Conservation (phyloP, 1,140 invertebrate genomes). For the Camponotus pennsylvanicus region DNA sequence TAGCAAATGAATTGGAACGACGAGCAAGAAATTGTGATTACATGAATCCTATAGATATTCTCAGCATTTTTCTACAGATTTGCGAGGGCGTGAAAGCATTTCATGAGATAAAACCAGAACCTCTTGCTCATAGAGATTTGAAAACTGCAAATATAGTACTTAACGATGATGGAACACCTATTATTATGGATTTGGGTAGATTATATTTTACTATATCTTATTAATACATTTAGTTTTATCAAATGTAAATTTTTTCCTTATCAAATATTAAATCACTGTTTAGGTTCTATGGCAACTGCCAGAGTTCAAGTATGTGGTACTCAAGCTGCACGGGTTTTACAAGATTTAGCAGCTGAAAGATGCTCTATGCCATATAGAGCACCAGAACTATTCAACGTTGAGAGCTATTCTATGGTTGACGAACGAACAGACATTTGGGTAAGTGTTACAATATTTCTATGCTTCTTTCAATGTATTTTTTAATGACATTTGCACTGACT, state of each 20-base stretch:
- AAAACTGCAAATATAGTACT: slow-evolving; percentile 95
- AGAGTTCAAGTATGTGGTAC: slow-evolving; percentile 91
- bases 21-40: slow-evolving; percentile 88
- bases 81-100: slow-evolving; percentile 92
- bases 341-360: slow-evolving; percentile 94
- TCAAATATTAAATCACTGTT: slow-evolving; percentile 31
- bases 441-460: slow-evolving; percentile 61
- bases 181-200: slow-evolving; percentile 94
- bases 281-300: slow-evolving; percentile 92
- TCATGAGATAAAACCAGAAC: slow-evolving; percentile 91
- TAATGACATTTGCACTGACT: no score
- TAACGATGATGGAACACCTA: slow-evolving; percentile 90
- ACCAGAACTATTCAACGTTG: slow-evolving; percentile 95
- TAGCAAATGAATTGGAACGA: slow-evolving; percentile 90
- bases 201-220: slow-evolving; percentile 23
- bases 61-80: slow-evolving; percentile 91
- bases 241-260: background rate
- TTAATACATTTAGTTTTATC: slow-evolving; percentile 9
- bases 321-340: slow-evolving; percentile 91
- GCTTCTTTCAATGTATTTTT: background rate
- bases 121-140: slow-evolving; percentile 93
- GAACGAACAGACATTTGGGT: slow-evolving; percentile 96
- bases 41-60: slow-evolving; percentile 89
- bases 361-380: slow-evolving; percentile 96
- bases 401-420: slow-evolving; percentile 93